Base-by-base conservation (phyloP, 2,113 vertebrate genomes). In the Eurypyga helias region DNA sequence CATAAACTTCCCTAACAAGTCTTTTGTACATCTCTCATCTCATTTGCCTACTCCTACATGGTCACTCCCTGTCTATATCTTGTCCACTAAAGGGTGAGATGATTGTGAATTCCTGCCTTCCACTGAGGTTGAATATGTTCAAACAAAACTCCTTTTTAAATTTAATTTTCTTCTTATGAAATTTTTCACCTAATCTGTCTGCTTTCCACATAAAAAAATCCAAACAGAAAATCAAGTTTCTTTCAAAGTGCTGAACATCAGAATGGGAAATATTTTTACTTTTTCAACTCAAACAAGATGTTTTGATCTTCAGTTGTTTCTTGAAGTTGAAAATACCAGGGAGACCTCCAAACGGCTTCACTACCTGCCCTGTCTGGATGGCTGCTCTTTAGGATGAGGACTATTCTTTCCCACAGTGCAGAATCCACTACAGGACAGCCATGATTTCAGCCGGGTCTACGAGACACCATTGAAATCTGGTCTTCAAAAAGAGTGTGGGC, bases 1-100 rank as follows among this genome's bases (percentile, higher is more conserved):
- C 55, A 83, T 87, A 46, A 89, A 91, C 64, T 48, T 25, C 82
- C 60, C 48, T 45, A 87, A 34, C 62, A 33, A 65, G 79, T 58
- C 54, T 48, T 70, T 43, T 34, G 36, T 49, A 75, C 54, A 29
- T 10, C 46, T 33, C 52, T 49, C 10, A 43, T 10, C 86, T 73
- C 61, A 46, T 64, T 48, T 66, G 9, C 60, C n/a, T 60, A 9
- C 60, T 65, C 41, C 64, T 83, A n/a, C 48, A 6, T 3, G n/a
- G 48, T 58, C 31, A 43, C 29, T 62, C 73, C 52, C n/a, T 73
- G 20, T 45, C 66, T 36, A 0, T 14, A 34, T 34, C 69, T 55
- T 51, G 20, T 79, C 51, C 34, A 33, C 64, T 77, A 17, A 20
- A 62, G 69, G 25, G 45, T 17, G 13, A 29, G n/a, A 34, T 28